Evolutionary conservation across 1,140 invertebrate species (phyloP), one percentile per base, ranked within the genome.

Genomic region (Cydia strobilella): DNA sequence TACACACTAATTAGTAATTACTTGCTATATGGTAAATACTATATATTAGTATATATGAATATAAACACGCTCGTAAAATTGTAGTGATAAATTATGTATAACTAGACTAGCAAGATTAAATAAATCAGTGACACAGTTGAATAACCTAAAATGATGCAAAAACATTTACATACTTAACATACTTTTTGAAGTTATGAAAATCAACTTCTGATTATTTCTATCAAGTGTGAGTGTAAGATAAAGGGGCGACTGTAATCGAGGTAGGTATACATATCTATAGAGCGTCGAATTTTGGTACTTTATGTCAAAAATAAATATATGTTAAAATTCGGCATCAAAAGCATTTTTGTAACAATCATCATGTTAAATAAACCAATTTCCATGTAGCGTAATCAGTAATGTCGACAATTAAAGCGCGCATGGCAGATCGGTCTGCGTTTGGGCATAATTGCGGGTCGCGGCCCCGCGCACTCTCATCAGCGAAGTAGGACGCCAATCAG

Each of bases 401-500:
- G 75, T 82, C 72, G 80, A 84, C 80, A 84, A 86, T 86, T 84
- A 84, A 81, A 84, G 79, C 71, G 76, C 77, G 78, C 78, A 72
- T 59, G 23, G 73, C 75, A 76, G 48, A 88, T 87, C 83, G 77
- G 83, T 86, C 84, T 82, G 84, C 85, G 89, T 89, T 89, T 90
- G 80, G 87, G 85, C 71, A 75, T 86, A 90, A 90, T 89, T 90
- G 79, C 80, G 76, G 86, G 85, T 87, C 86, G 82, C 72, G 84
- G 75, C 83, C 85, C 78, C 77, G 75, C 82, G 84, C 87, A 79
- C 79, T 79, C 74, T 79, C 77, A 86, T 89, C 77, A 76, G 63
- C 45, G 42, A 87, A 84, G 77, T 87, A 80, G 84, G 83, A 69
- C 86, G 81, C 51, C 54, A 74, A 74, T 74, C 51, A 48, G 62